Conservation (phyloP, 2,797 vertebrate species). For the Amblyraja radiata region DNA sequence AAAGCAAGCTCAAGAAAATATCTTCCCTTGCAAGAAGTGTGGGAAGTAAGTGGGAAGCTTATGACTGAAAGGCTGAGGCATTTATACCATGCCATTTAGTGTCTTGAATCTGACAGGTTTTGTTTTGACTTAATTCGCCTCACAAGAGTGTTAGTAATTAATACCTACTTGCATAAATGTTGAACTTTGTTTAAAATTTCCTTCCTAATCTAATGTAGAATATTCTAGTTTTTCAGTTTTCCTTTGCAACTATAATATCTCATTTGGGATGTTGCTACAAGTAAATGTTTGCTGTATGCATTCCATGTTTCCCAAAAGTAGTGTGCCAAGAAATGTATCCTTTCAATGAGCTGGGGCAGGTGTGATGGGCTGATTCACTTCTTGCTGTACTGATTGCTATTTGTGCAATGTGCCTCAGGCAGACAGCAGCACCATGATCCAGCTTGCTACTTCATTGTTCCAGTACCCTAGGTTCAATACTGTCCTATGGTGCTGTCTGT, state of each 20-base stretch:
- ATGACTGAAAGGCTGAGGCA: neutral
- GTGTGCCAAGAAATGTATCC: neutral
- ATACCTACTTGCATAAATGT: neutral
- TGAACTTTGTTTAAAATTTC: neutral
- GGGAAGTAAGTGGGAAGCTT: conserved; percentile 72
- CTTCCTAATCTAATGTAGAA: neutral
- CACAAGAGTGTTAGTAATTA: neutral
- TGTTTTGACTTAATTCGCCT: neutral
- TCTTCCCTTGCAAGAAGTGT: conserved; percentile 97
- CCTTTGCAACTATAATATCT: neutral
- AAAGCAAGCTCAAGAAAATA: conserved; percentile 70
- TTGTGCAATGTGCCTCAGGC: neutral
- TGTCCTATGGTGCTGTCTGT: neutral
- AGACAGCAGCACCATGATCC: neutral
- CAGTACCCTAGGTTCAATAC: neutral
- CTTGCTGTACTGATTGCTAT: neutral
- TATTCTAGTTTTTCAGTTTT: neutral
- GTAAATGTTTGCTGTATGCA: neutral
- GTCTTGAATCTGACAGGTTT: neutral
- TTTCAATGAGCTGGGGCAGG: neutral
- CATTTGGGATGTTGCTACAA: neutral
- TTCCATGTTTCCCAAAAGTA: neutral
- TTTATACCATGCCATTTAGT: neutral
- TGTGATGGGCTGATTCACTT: neutral
- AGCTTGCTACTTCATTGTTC: too few species aligned